A percentile compares a stretch with the other conserved stretches of the same genome.
Conservation (phyloP, 1,140 invertebrate genomes). For the Diorhabda sublineata region DNA sequence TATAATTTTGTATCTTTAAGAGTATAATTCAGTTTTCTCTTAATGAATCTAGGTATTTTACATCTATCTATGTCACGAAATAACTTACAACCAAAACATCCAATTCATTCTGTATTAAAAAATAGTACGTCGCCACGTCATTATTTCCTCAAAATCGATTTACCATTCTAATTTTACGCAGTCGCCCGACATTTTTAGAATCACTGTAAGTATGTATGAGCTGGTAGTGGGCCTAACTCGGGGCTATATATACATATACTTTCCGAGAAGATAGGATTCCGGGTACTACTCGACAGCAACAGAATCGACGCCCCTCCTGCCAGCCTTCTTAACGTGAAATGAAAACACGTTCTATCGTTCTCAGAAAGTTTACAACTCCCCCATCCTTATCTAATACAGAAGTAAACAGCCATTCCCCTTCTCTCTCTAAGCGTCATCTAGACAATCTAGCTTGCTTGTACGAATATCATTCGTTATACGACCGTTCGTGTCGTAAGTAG, state of each 20-base stretch:
- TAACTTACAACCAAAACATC: too few species aligned
- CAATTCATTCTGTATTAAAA: too few species aligned
- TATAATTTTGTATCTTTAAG: too few species aligned
- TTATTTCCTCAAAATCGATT: too few species aligned
- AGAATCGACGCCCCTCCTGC: constrained; percentile 17
- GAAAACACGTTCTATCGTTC: constrained; percentile 33
- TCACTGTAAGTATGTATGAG: constrained; percentile 14
- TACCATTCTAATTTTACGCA: neutral
- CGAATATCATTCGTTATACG: constrained; percentile 23
- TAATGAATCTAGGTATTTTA: too few species aligned
- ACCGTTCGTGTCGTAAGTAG: constrained; percentile 8
- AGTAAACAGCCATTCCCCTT: neutral
- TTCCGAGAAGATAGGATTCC: constrained; percentile 30
- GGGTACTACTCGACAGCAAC: constrained; percentile 25
- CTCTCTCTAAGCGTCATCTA: constrained; percentile 24
- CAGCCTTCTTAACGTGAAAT: constrained; percentile 29
- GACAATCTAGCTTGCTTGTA: constrained; percentile 13
- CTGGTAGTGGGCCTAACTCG: constrained; percentile 19
- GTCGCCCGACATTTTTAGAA: constrained; percentile 17
- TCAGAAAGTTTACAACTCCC: constrained; percentile 17
- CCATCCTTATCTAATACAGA: neutral
- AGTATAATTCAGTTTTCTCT: too few species aligned
- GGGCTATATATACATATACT: constrained; percentile 18
- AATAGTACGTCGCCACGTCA: too few species aligned
- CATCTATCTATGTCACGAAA: too few species aligned